These are phyloP conservation scores for Pygocentrus nattereri DNA, from an alignment of 2,797 vertebrate species.

Conservation along the genomic window DNA sequence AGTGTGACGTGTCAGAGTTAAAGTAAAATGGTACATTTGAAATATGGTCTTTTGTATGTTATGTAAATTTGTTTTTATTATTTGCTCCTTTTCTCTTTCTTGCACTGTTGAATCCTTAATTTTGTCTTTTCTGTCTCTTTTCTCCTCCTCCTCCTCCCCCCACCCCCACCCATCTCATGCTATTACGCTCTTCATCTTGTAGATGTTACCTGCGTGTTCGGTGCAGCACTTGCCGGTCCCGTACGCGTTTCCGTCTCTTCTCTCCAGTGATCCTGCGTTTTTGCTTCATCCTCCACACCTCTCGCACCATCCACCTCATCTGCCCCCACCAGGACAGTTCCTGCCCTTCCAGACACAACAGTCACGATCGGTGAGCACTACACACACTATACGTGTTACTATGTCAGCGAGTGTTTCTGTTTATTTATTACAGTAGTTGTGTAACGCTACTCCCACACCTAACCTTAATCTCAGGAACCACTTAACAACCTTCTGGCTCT, in stretches of 20 bases:
- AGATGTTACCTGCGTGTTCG: slow-evolving; percentile 97
- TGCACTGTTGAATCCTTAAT: too few species aligned
- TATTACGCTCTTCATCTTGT: background rate
- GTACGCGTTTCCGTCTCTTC: slow-evolving; percentile 92
- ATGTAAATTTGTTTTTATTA: background rate
- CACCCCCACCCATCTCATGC: background rate
- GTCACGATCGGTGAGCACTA: slow-evolving; percentile 88
- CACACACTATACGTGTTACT: background rate
- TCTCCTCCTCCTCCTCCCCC: too few species aligned
- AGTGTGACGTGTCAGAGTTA: too few species aligned
- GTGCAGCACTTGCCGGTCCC: slow-evolving; percentile 96
- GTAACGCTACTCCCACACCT: too few species aligned
- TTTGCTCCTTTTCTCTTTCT: too few species aligned
- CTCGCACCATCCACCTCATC: slow-evolving; percentile 90
- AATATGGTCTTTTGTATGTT: too few species aligned
- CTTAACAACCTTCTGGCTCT: too few species aligned
- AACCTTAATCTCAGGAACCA: too few species aligned
- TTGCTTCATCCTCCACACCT: slow-evolving; percentile 92
- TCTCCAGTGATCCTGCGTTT: slow-evolving; percentile 94
- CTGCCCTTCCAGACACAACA: slow-evolving; percentile 96
- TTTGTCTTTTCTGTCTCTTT: too few species aligned
- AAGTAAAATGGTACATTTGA: too few species aligned
- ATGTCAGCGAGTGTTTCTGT: too few species aligned
- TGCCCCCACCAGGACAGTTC: slow-evolving; percentile 91
- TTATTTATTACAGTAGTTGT: too few species aligned